Evolutionary conservation across 2,797 vertebrate species (phyloP).

Genomic region (Erpetoichthys calabaricus): DNA sequence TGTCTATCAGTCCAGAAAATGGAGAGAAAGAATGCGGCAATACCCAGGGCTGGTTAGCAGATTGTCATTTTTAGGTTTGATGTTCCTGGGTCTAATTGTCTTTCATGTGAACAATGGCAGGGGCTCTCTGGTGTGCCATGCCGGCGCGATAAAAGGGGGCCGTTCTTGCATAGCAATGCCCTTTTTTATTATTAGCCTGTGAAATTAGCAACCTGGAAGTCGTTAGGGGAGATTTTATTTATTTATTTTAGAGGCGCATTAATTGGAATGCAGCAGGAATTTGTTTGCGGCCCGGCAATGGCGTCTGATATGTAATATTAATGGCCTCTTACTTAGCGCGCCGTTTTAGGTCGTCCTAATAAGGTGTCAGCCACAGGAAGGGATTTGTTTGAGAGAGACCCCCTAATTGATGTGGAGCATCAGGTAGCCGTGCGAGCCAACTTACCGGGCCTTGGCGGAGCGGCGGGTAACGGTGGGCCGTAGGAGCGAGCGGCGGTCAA

Average conservation of each 20-base stretch:
- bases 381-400: slow-evolving; percentile 72
- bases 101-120: slow-evolving; percentile 81
- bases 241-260: slow-evolving; percentile 38
- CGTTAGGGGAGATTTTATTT: slow-evolving; percentile 61
- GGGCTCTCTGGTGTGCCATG: slow-evolving; percentile 61
- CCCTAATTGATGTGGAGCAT: slow-evolving; percentile 76
- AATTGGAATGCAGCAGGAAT: slow-evolving; percentile 71
- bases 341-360: slow-evolving; percentile 59
- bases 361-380: slow-evolving; percentile 57
- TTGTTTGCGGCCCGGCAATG: slow-evolving; percentile 75
- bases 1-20: slow-evolving; percentile 60
- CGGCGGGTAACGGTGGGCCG: too few relatives aligned
- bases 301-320: slow-evolving; percentile 47
- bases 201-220: slow-evolving; percentile 81
- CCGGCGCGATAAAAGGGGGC: slow-evolving; percentile 49
- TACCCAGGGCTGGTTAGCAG: slow-evolving; percentile 64
- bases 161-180: slow-evolving; percentile 63
- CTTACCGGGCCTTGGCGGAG: too few relatives aligned
- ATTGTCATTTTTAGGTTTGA: slow-evolving; percentile 81
- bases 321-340: slow-evolving; percentile 71
- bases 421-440: slow-evolving; percentile 41
- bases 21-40: slow-evolving; percentile 46
- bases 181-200: slow-evolving; percentile 77
- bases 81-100: slow-evolving; percentile 80
- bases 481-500: too few relatives aligned